Percentiles rank a stretch among this genome's conserved stretches.
These are phyloP conservation scores for Corythornis leucogaster DNA, from an alignment of 2,797 vertebrate genomes.

Conservation along the genomic window DNA sequence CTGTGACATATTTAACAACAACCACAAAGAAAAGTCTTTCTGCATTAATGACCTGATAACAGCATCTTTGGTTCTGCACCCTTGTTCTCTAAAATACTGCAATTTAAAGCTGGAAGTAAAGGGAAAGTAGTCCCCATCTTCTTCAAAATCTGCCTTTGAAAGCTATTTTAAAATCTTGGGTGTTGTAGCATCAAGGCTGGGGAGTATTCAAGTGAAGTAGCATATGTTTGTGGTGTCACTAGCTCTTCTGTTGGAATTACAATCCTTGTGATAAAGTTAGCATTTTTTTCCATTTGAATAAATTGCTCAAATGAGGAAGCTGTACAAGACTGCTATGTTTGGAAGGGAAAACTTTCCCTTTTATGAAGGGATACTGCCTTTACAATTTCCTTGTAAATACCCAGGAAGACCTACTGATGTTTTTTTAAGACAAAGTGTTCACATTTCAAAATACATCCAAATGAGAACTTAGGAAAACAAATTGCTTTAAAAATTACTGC, in stretches of 20 bases:
- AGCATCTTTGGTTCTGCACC: not conserved
- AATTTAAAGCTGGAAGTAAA: not conserved
- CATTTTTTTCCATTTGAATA: not conserved
- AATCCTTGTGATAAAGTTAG: not conserved
- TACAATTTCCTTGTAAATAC: not conserved
- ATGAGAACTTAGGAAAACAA: not conserved
- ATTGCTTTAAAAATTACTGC: not conserved
- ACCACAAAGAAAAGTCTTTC: not conserved
- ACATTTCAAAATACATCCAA: not conserved
- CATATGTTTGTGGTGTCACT: not conserved
- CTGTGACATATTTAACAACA: not conserved
- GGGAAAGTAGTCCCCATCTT: not conserved
- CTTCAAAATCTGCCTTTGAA: not conserved
- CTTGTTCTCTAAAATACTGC: not conserved
- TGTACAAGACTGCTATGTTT: not conserved
- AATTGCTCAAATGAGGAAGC: not conserved
- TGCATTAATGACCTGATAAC: not conserved
- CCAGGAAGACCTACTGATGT: not conserved
- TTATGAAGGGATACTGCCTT: not conserved
- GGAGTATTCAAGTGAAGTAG: not conserved
- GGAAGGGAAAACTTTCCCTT: too few relatives aligned
- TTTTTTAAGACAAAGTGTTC: not conserved
- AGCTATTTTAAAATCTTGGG: not conserved
- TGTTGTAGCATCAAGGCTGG: not conserved
- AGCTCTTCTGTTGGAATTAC: not conserved